Conservation (phyloP, 2,888 invertebrate genomes). For the Drosophila bunnanda region DNA sequence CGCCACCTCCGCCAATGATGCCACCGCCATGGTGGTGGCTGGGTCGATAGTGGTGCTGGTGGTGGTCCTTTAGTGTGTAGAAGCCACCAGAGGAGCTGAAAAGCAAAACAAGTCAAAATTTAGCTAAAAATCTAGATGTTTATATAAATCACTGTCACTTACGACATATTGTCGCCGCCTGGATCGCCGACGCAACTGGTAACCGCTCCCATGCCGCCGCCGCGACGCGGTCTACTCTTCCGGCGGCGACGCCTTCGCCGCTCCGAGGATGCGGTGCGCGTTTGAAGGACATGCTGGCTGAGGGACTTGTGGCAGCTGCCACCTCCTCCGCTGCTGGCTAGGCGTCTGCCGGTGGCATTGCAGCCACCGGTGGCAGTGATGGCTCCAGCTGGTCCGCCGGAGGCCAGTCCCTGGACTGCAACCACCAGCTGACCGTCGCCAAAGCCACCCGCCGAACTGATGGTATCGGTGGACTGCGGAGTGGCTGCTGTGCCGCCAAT, state of each 20-base stretch:
- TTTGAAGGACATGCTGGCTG: conserved; percentile 83
- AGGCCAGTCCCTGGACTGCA: conserved; percentile 75
- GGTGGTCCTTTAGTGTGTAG: conserved; percentile 81
- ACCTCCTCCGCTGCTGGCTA: conserved; percentile 83
- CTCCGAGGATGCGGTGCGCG: conserved; percentile 84
- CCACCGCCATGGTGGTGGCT: conserved; percentile 54
- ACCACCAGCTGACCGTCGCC: conserved; percentile 83
- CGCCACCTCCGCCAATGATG: conserved; percentile 40
- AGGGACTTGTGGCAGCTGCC: conserved; percentile 79
- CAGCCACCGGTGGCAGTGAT: conserved; percentile 69
- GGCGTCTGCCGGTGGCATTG: conserved; percentile 83
- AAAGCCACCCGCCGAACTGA: conserved; percentile 83
- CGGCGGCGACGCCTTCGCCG: conserved; percentile 82
- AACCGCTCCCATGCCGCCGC: conserved; percentile 71
- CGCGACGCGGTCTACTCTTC: conserved; percentile 83
- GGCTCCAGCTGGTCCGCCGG: not conserved
- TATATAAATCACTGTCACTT: conserved; percentile 53
- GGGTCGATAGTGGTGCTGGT: conserved; percentile 75
- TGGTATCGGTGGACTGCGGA: conserved; percentile 82
- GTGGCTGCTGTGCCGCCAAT: conserved; percentile 52
- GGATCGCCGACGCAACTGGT: conserved; percentile 81
- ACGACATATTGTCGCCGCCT: conserved; percentile 82
- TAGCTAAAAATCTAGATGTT: not conserved
- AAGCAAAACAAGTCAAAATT: conserved; percentile 7
- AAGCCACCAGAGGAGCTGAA: conserved; percentile 82